A percentile compares a stretch with the other conserved stretches of the same genome.
phyloP scores from a whole-genome alignment of 2,797 vertebrate genomes.

The Amblyopsis hoosieri region DNA sequence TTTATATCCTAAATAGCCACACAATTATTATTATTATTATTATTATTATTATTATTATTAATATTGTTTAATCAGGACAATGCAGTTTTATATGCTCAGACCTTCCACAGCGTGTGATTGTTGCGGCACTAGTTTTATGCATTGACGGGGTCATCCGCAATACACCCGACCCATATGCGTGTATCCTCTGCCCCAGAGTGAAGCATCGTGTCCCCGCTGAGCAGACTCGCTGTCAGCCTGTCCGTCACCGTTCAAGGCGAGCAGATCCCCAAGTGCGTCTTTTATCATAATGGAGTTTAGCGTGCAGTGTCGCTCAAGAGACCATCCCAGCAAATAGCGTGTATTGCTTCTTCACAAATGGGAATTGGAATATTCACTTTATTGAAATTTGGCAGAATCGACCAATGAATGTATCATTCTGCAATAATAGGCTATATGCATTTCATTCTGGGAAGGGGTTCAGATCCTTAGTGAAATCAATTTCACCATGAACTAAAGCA shows the following conservation, averaged over 20 bases:
- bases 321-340: no score
- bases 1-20: no score
- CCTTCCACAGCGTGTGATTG: background rate
- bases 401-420: no score
- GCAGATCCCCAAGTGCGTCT: background rate
- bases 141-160: conserved; percentile 58
- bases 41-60: background rate
- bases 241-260: background rate
- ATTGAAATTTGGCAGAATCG: no score
- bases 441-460: no score
- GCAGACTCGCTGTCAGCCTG: background rate
- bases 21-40: background rate
- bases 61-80: background rate
- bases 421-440: no score
- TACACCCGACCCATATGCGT: conserved; percentile 55
- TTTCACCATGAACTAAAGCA: no score
- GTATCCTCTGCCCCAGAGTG: conserved; percentile 20
- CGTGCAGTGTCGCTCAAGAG: no score
- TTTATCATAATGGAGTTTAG: background rate
- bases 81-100: background rate
- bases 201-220: conserved; percentile 29
- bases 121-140: background rate
- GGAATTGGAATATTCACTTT: no score
- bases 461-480: no score
- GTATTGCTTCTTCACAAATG: no score